Percentiles rank a stretch among this genome's conserved stretches.
phyloP scores from a whole-genome alignment of 2,888 invertebrate genomes.

The Andrena marginata region DNA sequence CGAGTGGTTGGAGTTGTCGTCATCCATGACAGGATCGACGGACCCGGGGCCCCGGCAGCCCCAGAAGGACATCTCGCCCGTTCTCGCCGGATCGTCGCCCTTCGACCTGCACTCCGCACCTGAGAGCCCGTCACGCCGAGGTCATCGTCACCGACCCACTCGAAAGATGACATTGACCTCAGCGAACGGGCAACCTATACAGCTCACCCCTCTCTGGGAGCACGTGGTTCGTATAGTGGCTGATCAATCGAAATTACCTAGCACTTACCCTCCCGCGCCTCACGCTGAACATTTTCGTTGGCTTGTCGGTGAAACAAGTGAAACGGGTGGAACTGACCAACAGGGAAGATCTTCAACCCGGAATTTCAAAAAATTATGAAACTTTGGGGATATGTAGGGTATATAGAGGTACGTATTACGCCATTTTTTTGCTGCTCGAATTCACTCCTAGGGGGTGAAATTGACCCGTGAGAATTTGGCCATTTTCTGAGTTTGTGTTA shows the following conservation, averaged over 20 bases:
- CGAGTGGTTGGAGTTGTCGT: slow-evolving; percentile 74
- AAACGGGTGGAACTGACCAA: no score
- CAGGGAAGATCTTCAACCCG: no score
- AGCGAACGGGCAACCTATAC: slow-evolving; percentile 83
- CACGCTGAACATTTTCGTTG: background rate
- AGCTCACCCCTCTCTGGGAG: slow-evolving; percentile 93
- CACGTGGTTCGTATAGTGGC: slow-evolving; percentile 86
- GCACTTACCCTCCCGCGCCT: background rate
- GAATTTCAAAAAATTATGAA: no score
- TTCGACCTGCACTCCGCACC: slow-evolving; percentile 84
- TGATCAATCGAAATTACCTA: background rate
- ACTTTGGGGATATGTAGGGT: no score
- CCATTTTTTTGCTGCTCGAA: no score
- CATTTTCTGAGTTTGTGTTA: no score
- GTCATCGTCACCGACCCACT: slow-evolving; percentile 63
- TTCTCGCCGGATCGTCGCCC: slow-evolving; percentile 82
- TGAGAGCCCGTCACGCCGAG: slow-evolving; percentile 81
- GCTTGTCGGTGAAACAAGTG: no score
- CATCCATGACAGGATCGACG: slow-evolving; percentile 81
- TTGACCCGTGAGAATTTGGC: no score
- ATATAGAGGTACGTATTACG: no score
- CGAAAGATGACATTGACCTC: slow-evolving; percentile 79
- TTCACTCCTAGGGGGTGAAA: no score
- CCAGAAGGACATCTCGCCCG: slow-evolving; percentile 84
- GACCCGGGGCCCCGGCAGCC: slow-evolving; percentile 75